Conservation (phyloP, 2,888 invertebrate species). For the Lasioglossum leucozonium region DNA sequence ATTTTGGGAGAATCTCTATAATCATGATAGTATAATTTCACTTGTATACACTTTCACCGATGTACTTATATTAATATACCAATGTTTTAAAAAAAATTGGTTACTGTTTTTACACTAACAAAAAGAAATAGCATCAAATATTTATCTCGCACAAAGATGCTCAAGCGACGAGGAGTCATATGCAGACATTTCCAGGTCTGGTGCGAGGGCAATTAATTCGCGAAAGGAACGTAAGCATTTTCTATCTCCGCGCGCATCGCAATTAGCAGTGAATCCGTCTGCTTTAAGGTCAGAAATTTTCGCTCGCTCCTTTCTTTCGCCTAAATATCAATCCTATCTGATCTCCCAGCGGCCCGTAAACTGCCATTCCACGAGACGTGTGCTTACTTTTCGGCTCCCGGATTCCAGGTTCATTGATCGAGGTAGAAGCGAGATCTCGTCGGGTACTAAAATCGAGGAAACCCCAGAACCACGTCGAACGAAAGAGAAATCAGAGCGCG, state of each 20-base stretch:
- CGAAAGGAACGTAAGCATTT: background rate
- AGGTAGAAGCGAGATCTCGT: conserved; percentile 46
- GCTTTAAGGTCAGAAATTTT: conserved; percentile 34
- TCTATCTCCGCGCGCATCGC: conserved; percentile 13
- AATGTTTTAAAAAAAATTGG: background rate
- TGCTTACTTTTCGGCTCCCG: conserved; percentile 66
- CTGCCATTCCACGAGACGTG: conserved; percentile 55
- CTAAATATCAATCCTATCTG: conserved; percentile 66
- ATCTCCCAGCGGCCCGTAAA: conserved; percentile 55
- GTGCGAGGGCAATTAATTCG: conserved; percentile 18
- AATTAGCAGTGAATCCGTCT: background rate
- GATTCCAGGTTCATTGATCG: conserved; percentile 68
- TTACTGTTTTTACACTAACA: background rate
- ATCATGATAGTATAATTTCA: background rate
- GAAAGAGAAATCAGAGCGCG: background rate
- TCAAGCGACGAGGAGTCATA: background rate
- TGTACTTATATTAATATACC: background rate
- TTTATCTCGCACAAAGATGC: background rate
- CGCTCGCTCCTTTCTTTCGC: conserved; percentile 18
- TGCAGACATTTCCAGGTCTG: background rate
- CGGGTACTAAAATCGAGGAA: conserved; percentile 56
- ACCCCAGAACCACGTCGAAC: conserved; percentile 1
- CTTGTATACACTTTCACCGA: background rate
- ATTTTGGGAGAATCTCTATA: background rate
- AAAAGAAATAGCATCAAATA: background rate